These are phyloP conservation scores for Phyllotis vaccarum DNA, from an alignment of 2,797 vertebrate genomes.

Conservation along the genomic window DNA sequence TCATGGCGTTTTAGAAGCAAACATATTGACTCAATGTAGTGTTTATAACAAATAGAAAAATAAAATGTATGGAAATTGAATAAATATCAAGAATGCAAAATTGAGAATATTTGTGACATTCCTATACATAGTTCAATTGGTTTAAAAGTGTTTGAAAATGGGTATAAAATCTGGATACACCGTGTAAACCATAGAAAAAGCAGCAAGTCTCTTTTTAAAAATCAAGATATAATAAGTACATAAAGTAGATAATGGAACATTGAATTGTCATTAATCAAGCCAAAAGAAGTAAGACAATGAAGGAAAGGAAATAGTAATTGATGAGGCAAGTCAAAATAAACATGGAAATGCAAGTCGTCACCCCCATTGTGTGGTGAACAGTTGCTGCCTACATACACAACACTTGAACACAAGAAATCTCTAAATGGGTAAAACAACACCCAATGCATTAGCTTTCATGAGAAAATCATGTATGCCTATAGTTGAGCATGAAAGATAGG, in stretches of 20 bases:
- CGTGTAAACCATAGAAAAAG: background rate
- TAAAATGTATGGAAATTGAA: background rate
- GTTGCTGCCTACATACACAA: background rate
- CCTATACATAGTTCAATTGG: background rate
- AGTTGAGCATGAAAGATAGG: background rate
- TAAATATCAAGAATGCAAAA: background rate
- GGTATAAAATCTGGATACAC: background rate
- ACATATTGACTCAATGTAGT: background rate
- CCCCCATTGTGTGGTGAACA: background rate
- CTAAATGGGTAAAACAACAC: background rate
- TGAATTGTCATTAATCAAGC: background rate
- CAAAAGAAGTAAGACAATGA: background rate
- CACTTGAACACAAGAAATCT: background rate
- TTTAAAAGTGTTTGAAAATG: background rate
- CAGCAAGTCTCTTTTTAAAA: background rate
- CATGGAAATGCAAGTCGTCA: background rate
- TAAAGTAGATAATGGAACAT: background rate
- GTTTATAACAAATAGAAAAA: background rate
- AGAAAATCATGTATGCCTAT: background rate
- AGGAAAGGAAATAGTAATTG: background rate
- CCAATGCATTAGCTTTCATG: background rate
- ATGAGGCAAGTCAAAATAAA: background rate
- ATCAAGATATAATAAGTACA: background rate
- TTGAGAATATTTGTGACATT: background rate
- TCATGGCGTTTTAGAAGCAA: slow-evolving; percentile 28